phyloP scores from a whole-genome alignment of 2,113 vertebrate genomes.

The Eptatretus burgeri region DNA sequence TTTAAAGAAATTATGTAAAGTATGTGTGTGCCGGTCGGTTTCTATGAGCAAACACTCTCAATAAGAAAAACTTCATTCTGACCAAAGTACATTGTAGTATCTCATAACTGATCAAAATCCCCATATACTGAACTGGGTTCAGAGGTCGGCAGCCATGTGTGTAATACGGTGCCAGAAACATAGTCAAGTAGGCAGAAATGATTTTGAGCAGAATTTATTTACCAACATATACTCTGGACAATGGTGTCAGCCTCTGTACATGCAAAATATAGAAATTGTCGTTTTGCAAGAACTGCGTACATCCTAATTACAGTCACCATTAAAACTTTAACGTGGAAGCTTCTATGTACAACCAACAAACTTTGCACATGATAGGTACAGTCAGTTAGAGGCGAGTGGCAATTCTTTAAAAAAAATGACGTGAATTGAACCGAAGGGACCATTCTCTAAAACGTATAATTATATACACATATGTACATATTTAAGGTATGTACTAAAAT shows the following conservation, averaged over 20 bases:
- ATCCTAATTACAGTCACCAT: constrained; percentile 6
- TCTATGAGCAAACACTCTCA: too few relatives aligned
- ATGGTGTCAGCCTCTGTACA: constrained; percentile 6
- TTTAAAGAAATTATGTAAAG: too few relatives aligned
- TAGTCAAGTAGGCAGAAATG: too few relatives aligned
- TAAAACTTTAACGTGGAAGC: constrained; percentile 3
- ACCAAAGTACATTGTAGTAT: too few relatives aligned
- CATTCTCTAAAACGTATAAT: background rate
- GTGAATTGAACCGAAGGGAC: background rate
- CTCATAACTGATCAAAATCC: too few relatives aligned
- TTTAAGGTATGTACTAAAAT: constrained; percentile 1
- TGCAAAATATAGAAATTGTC: constrained; percentile 6
- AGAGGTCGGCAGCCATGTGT: too few relatives aligned
- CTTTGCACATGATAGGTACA: constrained; percentile 6
- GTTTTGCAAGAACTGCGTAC: constrained; percentile 6
- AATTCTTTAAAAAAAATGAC: background rate
- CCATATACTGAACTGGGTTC: too few relatives aligned
- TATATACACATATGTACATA: constrained; percentile 5
- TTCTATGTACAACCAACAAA: constrained; percentile 5
- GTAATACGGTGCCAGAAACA: too few relatives aligned
- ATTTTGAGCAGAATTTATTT: constrained; percentile 5
- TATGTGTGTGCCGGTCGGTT: too few relatives aligned
- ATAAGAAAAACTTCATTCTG: too few relatives aligned
- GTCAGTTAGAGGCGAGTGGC: constrained; percentile 2
- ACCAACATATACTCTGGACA: constrained; percentile 6